Evolutionary conservation across 2,888 invertebrate genomes (phyloP), one percentile per base, ranked within the genome.

Genomic region (Caradrina kadenii): DNA sequence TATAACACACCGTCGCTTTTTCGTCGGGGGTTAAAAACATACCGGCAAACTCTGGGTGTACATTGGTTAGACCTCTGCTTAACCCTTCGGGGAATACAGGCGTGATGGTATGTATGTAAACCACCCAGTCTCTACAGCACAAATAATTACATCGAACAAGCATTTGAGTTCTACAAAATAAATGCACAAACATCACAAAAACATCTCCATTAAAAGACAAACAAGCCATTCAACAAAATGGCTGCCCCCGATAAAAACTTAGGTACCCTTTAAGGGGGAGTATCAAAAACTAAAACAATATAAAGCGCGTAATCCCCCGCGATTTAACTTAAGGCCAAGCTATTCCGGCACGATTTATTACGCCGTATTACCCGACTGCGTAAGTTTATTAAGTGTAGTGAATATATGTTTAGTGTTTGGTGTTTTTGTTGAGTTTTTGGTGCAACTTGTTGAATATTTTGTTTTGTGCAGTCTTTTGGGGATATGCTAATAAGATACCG

Each of bases 201-300:
- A 45, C 8, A 17, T 21, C 54, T n/a, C 7, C 17, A 17, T 2
- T 31, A 60, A 10, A 60, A 48, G 4, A 22, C 17, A 63, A 81
- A 78, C 59, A 64, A 67, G 7, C 26, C 11, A 53, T 52, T 15
- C 15, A 71, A 59, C 65, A 63, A 67, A 80, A 74, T 63, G 60
- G 63, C 39, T 49, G 21, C 42, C 50, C 19, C 45, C 64, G 21
- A 72, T 70, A 74, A 63, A 80, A 83, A 76, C 65, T 71, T 54
- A 45, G 17, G 17, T 17, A 53, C 54, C 60, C 55, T 31, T 63
- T 63, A 62, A 63, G 42, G 22, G 22, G 31, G n/a, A 62, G 64
- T 58, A 78, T 70, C 74, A 74, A 83, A 81, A 83, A 81, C 81
- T 83, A 81, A 81, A 83, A 81, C 83, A 74, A 75, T 81, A 81